phyloP scores from a whole-genome alignment of 2,797 vertebrate species.

The Stomatorhinus walkeri region DNA sequence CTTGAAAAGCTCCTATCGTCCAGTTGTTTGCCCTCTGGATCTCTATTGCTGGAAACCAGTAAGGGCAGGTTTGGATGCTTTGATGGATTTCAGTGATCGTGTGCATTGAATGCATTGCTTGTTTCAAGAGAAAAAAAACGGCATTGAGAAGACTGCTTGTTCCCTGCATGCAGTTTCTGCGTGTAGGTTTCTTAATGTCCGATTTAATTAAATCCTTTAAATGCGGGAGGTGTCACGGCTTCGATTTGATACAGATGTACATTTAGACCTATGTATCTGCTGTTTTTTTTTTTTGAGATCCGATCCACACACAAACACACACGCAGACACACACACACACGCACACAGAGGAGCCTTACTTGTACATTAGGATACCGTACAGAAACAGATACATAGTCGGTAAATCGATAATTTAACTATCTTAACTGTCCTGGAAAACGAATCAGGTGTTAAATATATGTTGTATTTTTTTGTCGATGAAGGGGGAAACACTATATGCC shows the following conservation, averaged over 20 bases:
- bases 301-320: neutral
- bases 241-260: neutral
- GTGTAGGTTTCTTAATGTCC: neutral
- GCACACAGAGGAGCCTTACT: neutral
- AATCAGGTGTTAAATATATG: neutral
- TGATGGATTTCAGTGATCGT: slow-evolving; percentile 13
- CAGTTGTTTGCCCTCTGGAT: neutral
- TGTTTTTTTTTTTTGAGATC: neutral
- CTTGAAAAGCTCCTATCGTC: slow-evolving; percentile 7
- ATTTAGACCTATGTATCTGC: neutral
- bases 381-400: neutral
- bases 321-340: neutral
- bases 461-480: neutral
- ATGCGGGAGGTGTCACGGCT: neutral
- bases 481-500: neutral
- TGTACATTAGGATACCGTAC: neutral
- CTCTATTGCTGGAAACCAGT: neutral
- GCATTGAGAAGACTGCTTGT: slow-evolving; percentile 12
- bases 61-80: slow-evolving; percentile 12
- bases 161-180: neutral
- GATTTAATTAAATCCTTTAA: neutral
- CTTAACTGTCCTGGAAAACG: neutral
- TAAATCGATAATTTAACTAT: neutral
- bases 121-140: slow-evolving; percentile 8
- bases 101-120: slow-evolving; percentile 13